Evolutionary conservation across 2,888 invertebrate genomes (phyloP).

Genomic region (Pristionchus fissidentatus): DNA sequence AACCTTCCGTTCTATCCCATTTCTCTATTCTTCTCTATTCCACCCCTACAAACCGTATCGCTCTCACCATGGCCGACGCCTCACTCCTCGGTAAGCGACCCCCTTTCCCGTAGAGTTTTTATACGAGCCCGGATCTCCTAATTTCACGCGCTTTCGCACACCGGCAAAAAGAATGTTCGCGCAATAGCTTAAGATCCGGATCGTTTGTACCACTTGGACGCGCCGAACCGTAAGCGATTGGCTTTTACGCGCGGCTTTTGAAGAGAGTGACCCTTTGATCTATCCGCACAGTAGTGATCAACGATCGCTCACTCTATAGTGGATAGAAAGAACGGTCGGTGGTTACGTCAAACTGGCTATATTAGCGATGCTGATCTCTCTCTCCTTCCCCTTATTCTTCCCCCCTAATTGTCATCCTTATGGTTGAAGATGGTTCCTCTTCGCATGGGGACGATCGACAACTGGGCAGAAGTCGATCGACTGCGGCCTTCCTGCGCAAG

Average conservation of each 20-base stretch:
- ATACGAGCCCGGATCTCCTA: too few species aligned
- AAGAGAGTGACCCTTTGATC: too few species aligned
- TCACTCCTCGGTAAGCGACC: neutral
- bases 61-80: neutral
- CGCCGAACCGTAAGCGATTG: too few species aligned
- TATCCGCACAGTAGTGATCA: neutral
- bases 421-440: too few species aligned
- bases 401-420: neutral
- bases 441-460: neutral
- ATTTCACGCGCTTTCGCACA: too few species aligned
- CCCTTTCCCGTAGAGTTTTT: too few species aligned
- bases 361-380: slow-evolving; percentile 9
- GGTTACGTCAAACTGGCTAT: neutral
- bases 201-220: too few species aligned
- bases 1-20: too few species aligned
- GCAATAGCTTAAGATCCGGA: too few species aligned
- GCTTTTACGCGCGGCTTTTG: too few species aligned
- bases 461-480: slow-evolving; percentile 12
- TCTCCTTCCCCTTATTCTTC: neutral
- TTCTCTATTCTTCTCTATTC: too few species aligned
- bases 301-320: slow-evolving; percentile 16
- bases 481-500: slow-evolving; percentile 12
- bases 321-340: neutral
- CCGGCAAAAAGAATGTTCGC: too few species aligned
- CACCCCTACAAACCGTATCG: neutral